Percentiles rank a stretch among this genome's conserved stretches.
phyloP scores from a whole-genome alignment of 2,888 invertebrate genomes.

The Atrina japonica region DNA sequence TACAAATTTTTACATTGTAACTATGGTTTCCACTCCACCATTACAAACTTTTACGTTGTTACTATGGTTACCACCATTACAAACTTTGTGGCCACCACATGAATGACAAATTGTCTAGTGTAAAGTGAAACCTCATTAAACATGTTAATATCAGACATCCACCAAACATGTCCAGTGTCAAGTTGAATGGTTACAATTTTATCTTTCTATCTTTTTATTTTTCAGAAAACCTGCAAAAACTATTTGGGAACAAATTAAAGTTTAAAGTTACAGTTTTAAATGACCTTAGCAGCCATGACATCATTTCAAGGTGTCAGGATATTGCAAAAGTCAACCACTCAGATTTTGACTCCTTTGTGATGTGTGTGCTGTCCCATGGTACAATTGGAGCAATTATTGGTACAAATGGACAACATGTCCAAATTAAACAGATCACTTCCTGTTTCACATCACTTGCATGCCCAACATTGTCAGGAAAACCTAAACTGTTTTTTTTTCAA shows the following conservation, averaged over 20 bases:
- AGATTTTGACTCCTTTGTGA: conserved; percentile 7
- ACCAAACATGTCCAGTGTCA: no score
- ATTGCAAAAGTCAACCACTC: conserved; percentile 7
- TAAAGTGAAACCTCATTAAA: no score
- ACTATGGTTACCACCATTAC: no score
- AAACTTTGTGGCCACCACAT: no score
- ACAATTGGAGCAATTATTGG: conserved; percentile 7
- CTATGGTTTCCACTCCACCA: no score
- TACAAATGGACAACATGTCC: not conserved
- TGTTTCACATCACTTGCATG: conserved; percentile 4
- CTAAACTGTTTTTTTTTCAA: conserved; percentile 65
- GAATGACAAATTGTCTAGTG: no score
- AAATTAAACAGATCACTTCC: conserved; percentile 7
- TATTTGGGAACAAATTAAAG: conserved; percentile 15
- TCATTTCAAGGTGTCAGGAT: not conserved
- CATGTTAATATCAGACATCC: no score
- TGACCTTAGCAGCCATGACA: conserved; percentile 22
- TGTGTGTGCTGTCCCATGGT: conserved; percentile 25
- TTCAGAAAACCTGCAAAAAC: conserved; percentile 3
- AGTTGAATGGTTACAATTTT: no score
- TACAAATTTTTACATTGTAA: no score
- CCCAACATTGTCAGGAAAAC: conserved; percentile 45
- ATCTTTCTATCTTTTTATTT: not conserved
- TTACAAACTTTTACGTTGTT: no score
- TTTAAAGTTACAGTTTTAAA: conserved; percentile 20